Base-by-base conservation (phyloP, 2,113 vertebrate genomes). In the Chauna torquata region DNA sequence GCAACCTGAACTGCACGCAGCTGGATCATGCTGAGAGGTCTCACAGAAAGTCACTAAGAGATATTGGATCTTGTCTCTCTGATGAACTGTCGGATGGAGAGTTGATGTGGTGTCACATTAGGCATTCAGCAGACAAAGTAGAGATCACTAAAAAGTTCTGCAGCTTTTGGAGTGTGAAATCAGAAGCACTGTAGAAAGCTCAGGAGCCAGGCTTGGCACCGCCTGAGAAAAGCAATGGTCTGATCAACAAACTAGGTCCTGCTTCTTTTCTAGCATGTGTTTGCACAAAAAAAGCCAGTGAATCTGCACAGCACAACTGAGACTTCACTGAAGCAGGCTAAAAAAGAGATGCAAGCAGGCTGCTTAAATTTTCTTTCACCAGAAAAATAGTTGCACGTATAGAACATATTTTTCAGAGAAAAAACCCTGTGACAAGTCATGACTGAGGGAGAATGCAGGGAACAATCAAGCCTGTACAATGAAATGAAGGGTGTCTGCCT, bases 21-120 rank as follows among this genome's bases (percentile, higher is more conserved):
- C 1, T 64, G 79, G 8, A 28, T 49, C n/a, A 34, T 47, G 14
- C 10, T 55, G 16, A 2, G 0, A 9, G 11, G 3, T 36, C 36
- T 68, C 30, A 62, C 34, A 32, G 49, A 57, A 75, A 86, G 7
- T 32, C 2, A 2, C 10, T 52, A 24, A 38, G 68, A 55, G 42
- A n/a, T n/a, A 27, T 1, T 57, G 3, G 12, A 11, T 76, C 17
- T 42, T 59, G 2, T 59, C 72, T 81, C 32, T 64, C 28, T 27
- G 14, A 24, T 18, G 19, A 45, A 6, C 16, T n/a, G 27, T n/a
- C 66, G 7, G 11, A 24, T 47, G 50, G 61, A 75, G 5, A 6
- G 17, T 23, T 62, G 10, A 6, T 92, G n/a, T 58, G 25, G 32
- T 36, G 11, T 45, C 64, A 50, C 12, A 11, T 11, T 20, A 40